Conservation (phyloP, 2,113 vertebrate genomes). For the Cavia aperea region DNA sequence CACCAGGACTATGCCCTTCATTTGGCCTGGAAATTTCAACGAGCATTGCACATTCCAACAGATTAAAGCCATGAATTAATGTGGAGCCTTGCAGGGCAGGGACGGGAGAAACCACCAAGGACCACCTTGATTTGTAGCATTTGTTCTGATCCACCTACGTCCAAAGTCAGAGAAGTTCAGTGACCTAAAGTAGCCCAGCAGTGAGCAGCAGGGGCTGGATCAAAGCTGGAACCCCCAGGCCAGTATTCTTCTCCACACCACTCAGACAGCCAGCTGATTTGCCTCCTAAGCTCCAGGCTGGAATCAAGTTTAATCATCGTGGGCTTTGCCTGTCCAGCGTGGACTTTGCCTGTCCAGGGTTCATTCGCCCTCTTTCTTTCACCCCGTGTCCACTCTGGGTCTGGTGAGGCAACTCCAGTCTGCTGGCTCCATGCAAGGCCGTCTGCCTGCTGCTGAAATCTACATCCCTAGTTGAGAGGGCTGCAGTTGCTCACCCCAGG, state of each 20-base stretch:
- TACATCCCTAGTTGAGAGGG: background rate
- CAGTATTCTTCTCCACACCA: background rate
- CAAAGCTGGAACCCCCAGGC: background rate
- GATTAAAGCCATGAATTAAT: background rate
- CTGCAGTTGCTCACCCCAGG: background rate
- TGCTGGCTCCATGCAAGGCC: background rate
- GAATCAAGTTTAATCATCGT: background rate
- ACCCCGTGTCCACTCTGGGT: background rate
- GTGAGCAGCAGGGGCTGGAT: background rate
- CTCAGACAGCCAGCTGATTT: background rate
- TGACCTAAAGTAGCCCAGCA: background rate
- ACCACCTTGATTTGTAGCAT: background rate
- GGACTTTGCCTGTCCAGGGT: background rate
- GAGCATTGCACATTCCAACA: background rate
- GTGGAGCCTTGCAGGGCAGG: background rate
- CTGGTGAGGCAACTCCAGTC: background rate
- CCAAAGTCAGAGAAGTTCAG: background rate
- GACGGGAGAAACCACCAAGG: background rate
- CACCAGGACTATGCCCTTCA: background rate
- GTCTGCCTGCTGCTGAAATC: background rate
- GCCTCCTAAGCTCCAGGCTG: background rate
- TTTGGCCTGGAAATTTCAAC: background rate
- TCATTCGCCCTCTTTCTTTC: background rate
- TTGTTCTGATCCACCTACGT: background rate
- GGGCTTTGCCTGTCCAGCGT: background rate